Evolutionary conservation across 2,797 vertebrate species (phyloP).

Genomic region (Neosilurus hyrtlii): DNA sequence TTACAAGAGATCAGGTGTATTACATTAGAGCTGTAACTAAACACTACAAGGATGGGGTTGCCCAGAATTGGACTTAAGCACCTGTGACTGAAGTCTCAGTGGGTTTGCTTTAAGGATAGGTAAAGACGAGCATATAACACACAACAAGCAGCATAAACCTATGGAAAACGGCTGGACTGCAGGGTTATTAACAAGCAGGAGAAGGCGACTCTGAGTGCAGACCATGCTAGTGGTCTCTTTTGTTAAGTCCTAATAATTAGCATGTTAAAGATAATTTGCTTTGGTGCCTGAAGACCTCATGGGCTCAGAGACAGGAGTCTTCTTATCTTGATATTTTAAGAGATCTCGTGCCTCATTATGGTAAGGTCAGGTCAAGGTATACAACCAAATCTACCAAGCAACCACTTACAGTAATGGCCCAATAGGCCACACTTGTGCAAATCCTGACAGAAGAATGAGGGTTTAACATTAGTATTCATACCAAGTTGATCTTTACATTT

Average conservation of each 20-base stretch:
- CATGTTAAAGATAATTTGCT: conserved; percentile 39
- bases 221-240: conserved; percentile 22
- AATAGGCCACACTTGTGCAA: neutral
- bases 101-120: neutral
- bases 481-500: neutral
- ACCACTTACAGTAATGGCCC: neutral
- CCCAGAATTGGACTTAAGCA: neutral
- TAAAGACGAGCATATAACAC: neutral
- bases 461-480: neutral
- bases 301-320: conserved; percentile 27
- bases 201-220: conserved; percentile 11
- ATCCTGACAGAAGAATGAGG: neutral
- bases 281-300: conserved; percentile 30
- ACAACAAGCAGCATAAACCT: neutral
- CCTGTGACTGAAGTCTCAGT: neutral
- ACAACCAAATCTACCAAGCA: neutral
- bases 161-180: neutral
- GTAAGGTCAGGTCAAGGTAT: neutral
- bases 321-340: conserved; percentile 37
- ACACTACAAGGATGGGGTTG: neutral
- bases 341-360: neutral
- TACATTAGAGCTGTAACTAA: neutral
- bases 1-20: neutral
- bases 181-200: neutral
- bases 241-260: conserved; percentile 30